Conservation (phyloP, 2,797 vertebrate genomes). For the Gobio occitaniae region DNA sequence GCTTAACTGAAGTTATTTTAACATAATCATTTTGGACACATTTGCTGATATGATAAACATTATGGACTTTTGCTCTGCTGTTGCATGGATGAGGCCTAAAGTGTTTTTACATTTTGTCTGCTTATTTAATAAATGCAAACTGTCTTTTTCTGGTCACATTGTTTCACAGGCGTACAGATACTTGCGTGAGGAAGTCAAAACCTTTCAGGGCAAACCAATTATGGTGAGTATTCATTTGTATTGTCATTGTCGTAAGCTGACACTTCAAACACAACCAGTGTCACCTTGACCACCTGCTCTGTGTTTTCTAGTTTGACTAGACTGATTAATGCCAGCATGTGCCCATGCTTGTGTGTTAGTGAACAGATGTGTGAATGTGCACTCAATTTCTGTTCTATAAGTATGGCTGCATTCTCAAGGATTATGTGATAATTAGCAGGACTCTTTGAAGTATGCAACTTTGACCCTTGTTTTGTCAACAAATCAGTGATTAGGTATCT, state of each 20-base stretch:
- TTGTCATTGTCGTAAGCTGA: background rate
- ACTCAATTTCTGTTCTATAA: background rate
- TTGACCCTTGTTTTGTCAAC: background rate
- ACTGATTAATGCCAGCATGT: background rate
- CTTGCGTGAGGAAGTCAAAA: conserved; percentile 98
- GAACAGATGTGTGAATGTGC: background rate
- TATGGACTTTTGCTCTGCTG: background rate
- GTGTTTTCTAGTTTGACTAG: background rate
- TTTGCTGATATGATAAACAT: background rate
- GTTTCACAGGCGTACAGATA: conserved; percentile 90
- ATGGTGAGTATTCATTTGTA: conserved; percentile 85
- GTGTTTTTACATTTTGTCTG: background rate
- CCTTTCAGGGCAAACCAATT: conserved; percentile 99
- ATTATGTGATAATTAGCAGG: background rate
- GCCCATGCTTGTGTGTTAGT: background rate
- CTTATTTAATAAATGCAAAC: background rate
- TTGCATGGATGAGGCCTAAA: background rate
- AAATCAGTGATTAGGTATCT: background rate
- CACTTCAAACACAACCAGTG: background rate
- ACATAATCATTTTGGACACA: too few species aligned
- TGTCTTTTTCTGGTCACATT: background rate
- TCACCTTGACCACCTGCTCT: conserved; percentile 1
- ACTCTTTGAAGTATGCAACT: background rate
- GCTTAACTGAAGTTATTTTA: background rate
- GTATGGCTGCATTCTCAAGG: background rate